Evolutionary conservation across 2,797 vertebrate species (phyloP).

Genomic region (Neosilurus hyrtlii): DNA sequence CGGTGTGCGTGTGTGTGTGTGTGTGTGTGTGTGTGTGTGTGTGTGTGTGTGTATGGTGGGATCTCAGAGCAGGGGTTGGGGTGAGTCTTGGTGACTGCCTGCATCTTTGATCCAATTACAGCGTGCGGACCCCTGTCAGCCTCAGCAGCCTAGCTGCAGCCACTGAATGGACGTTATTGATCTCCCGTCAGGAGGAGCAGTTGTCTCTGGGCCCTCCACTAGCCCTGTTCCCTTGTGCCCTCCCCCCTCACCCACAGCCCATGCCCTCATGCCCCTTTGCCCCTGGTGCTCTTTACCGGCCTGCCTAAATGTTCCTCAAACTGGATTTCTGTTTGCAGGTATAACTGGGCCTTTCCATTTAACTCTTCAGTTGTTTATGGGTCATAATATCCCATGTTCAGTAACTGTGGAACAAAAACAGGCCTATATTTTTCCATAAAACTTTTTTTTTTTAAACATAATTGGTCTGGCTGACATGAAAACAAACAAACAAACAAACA

Average conservation of each 20-base stretch:
- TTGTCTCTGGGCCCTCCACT: conserved; percentile 83
- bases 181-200: conserved; percentile 96
- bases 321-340: conserved; percentile 79
- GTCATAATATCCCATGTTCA: background rate
- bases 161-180: conserved; percentile 95
- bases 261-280: conserved; percentile 52
- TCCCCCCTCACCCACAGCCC: conserved; percentile 52
- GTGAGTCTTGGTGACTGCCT: conserved; percentile 75
- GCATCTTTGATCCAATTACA: conserved; percentile 99
- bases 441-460: too few relatives aligned
- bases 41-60: conserved; percentile 1
- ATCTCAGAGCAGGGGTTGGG: conserved; percentile 35
- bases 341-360: conserved; percentile 50
- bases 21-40: conserved; percentile 13
- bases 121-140: conserved; percentile 95
- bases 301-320: conserved; percentile 82
- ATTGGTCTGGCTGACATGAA: background rate
- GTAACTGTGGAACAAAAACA: background rate
- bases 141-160: conserved; percentile 93
- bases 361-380: background rate
- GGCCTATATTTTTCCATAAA: background rate
- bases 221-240: conserved; percentile 76
- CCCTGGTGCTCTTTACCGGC: conserved; percentile 61
- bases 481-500: background rate
- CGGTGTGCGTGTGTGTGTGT: conserved; percentile 58